Evolutionary conservation across 2,888 invertebrate species (phyloP), one percentile per base, ranked within the genome.

Genomic region (Caenorhabditis sulstoni): DNA sequence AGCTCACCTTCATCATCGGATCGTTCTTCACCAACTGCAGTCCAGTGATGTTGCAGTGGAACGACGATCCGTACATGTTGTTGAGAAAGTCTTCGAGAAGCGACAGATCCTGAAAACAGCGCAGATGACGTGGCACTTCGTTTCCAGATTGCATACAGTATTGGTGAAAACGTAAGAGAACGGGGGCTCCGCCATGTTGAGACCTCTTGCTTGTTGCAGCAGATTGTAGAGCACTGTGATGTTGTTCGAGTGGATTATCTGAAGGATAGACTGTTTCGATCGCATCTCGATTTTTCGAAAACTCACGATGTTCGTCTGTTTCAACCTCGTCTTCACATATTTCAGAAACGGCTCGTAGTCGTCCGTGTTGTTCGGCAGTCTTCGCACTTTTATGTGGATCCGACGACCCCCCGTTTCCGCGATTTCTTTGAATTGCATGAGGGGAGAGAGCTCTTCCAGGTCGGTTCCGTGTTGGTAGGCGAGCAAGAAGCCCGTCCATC

Each of bases 21-120:
- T 85, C 84, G 23, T 86, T 85, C 23, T 86, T 83, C 14, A 88
- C 86, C 35, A 89, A 53, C 55, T 87, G 88, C n/a, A 89, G 70
- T n/a, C 88, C 89, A 12, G 87, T 87, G 61, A 89, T 87, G 58
- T 89, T 89, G 59, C 89, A 89, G 45, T 86, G 87, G 50, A 85
- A 84, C 5, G 78, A 57, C 2, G 81, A 61, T 1, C 84, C 85
- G 23, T 88, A 88, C 73, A 86, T 85, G 57, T 85, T 84, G 53
- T 86, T 86, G 16, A 89, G 67, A 64, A 89, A 87, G 58, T 88
- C 87, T 66, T 89, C 88, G 44, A 89, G 78, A 2, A 89, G 79
- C 1, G 86, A 84, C 4, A 89, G 62, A 67, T 89, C 89, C 89
- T 88, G 59, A 55, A 81, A 58, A 35, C 37, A 14, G 16, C 35